A percentile compares a stretch with the other conserved stretches of the same genome.
Conservation (phyloP, 92 coral and sea anemone species). For the Palythoa grandiflora region DNA sequence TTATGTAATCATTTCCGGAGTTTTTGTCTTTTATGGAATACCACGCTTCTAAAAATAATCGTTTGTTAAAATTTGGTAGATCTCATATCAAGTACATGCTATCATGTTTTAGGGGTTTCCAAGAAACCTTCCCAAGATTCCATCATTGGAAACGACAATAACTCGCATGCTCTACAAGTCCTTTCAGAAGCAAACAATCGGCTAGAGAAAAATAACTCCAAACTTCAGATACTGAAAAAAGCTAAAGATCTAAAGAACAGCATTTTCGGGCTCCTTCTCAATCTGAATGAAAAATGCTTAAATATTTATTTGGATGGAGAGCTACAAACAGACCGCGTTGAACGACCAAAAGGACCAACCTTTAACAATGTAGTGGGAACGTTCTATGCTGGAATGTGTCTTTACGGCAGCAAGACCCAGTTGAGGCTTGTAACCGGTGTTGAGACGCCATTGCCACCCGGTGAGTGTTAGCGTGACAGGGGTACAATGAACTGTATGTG, state of each 20-base stretch:
- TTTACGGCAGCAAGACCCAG: slow-evolving; percentile 81
- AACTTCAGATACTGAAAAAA: slow-evolving; percentile 75
- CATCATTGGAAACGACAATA: slow-evolving; percentile 78
- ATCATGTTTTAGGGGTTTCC: slow-evolving; percentile 67
- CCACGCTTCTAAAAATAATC: no score
- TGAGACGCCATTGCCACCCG: slow-evolving; percentile 84
- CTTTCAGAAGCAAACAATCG: slow-evolving; percentile 73
- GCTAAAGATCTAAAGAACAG: slow-evolving; percentile 78
- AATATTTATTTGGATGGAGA: slow-evolving; percentile 87
- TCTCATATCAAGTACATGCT: not conserved
- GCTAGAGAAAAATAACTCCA: slow-evolving; percentile 74
- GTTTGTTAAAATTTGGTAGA: no score
- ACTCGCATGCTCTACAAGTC: slow-evolving; percentile 81
- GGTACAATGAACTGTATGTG: not conserved
- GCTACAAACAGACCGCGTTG: slow-evolving; percentile 69
- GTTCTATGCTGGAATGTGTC: slow-evolving; percentile 85
- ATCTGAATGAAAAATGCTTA: slow-evolving; percentile 76
- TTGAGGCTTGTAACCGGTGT: slow-evolving; percentile 83
- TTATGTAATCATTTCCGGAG: no score
- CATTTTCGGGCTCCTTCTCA: slow-evolving; percentile 78
- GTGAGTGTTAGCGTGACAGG: slow-evolving; percentile 51
- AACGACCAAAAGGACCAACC: slow-evolving; percentile 85
- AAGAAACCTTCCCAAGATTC: slow-evolving; percentile 72
- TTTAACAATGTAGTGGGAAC: slow-evolving; percentile 80
- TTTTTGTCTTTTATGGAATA: no score